These are phyloP conservation scores for Polydrusus cervinus DNA, from an alignment of 2,888 invertebrate genomes.

Conservation along the genomic window DNA sequence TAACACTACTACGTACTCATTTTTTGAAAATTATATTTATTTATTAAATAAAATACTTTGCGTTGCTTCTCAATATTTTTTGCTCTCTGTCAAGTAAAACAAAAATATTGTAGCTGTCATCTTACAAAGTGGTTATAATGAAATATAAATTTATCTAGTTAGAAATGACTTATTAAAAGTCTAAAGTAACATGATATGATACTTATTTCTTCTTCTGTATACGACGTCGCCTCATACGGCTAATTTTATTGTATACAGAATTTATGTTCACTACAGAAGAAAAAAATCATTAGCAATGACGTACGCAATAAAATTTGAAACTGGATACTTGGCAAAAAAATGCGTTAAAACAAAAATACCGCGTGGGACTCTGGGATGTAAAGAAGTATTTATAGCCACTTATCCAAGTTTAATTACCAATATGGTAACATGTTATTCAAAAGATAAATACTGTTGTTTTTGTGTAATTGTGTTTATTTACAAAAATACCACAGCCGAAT, in stretches of 20 bases:
- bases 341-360: conserved; percentile 27
- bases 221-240: conserved; percentile 34
- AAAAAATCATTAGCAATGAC: conserved; percentile 41
- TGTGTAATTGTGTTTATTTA: background rate
- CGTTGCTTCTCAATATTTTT: too few species aligned
- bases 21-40: too few species aligned
- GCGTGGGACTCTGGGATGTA: conserved; percentile 35
- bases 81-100: conserved; percentile 4
- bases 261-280: conserved; percentile 32
- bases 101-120: background rate
- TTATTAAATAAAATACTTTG: too few species aligned
- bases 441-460: background rate
- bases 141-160: conserved; percentile 36
- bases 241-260: conserved; percentile 45
- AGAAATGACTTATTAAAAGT: conserved; percentile 37
- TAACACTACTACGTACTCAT: too few species aligned
- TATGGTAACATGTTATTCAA: conserved; percentile 17
- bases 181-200: conserved; percentile 48
- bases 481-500: background rate
- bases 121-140: conserved; percentile 24
- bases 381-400: conserved; percentile 37
- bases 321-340: conserved; percentile 42
- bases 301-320: conserved; percentile 52
- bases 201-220: conserved; percentile 42
- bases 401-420: conserved; percentile 31